These are phyloP conservation scores for Ptychoptera contaminata DNA, from an alignment of 2,888 invertebrate species.

Conservation along the genomic window DNA sequence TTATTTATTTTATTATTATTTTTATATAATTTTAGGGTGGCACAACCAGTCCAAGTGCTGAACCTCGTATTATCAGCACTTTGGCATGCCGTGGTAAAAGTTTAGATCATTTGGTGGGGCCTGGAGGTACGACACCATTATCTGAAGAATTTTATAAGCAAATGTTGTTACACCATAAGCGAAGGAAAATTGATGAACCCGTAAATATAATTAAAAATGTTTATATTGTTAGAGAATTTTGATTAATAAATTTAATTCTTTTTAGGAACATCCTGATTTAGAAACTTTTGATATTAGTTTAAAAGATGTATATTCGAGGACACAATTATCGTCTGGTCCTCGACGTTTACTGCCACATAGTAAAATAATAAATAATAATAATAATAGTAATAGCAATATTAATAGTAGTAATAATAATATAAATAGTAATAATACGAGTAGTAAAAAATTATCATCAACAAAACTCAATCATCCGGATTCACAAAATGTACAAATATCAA, in stretches of 20 bases:
- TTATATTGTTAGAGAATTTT: slow-evolving; percentile 1
- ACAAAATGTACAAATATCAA: background rate
- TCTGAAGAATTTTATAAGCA: slow-evolving; percentile 50
- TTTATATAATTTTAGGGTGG: slow-evolving; percentile 6
- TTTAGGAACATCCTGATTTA: slow-evolving; percentile 55
- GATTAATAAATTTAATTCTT: slow-evolving; percentile 11
- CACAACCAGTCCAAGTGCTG: slow-evolving; percentile 22
- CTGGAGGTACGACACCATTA: slow-evolving; percentile 25
- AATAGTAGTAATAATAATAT: background rate
- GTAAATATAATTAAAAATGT: slow-evolving; percentile 29
- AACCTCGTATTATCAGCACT: slow-evolving; percentile 32
- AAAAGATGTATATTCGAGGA: slow-evolving; percentile 37
- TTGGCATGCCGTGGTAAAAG: slow-evolving; percentile 24
- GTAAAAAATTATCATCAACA: background rate
- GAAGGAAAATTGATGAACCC: slow-evolving; percentile 50
- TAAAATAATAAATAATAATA: background rate
- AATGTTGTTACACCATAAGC: slow-evolving; percentile 54
- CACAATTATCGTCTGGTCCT: slow-evolving; percentile 25
- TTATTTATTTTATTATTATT: too few species aligned
- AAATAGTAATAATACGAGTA: background rate
- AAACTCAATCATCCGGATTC: background rate
- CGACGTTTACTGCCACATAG: slow-evolving; percentile 16
- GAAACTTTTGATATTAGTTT: slow-evolving; percentile 61
- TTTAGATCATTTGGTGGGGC: slow-evolving; percentile 29
- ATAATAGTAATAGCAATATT: background rate